Conservation (phyloP, 2,888 invertebrate genomes). For the Callyntrura sp. region DNA sequence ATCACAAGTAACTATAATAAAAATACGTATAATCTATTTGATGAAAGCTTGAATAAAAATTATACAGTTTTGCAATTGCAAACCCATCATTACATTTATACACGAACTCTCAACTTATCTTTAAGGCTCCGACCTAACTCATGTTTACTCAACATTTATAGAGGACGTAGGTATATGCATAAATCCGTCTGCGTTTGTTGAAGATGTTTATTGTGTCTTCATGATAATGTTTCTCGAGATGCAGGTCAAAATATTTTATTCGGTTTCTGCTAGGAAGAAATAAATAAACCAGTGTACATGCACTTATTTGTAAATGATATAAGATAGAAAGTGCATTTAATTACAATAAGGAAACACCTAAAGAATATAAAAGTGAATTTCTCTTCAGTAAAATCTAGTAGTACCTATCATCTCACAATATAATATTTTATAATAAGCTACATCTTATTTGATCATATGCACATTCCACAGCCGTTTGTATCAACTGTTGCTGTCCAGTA, state of each 20-base stretch:
- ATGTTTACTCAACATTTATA: no score
- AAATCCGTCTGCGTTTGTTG: no score
- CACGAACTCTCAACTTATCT: no score
- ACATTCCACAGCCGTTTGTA: constrained; percentile 47
- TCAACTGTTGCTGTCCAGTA: constrained; percentile 27
- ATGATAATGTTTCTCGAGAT: neutral
- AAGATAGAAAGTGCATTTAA: constrained; percentile 57
- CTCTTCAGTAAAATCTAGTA: constrained; percentile 65
- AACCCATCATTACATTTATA: no score
- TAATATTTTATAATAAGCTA: constrained; percentile 49
- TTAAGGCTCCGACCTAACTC: no score
- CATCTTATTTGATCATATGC: constrained; percentile 37
- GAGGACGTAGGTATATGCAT: no score
- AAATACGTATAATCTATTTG: no score
- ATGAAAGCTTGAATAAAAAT: no score
- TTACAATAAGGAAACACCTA: constrained; percentile 59
- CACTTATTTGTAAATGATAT: neutral
- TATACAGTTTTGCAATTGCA: no score
- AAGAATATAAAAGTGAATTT: constrained; percentile 73
- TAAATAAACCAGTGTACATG: neutral
- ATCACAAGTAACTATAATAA: no score
- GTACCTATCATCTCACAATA: constrained; percentile 23
- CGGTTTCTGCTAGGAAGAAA: neutral
- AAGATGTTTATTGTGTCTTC: no score
- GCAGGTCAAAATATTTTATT: neutral